Percentiles rank a stretch among this genome's conserved stretches.
phyloP scores from a whole-genome alignment of 2,797 vertebrate species.

The Acropternis orthonyx region DNA sequence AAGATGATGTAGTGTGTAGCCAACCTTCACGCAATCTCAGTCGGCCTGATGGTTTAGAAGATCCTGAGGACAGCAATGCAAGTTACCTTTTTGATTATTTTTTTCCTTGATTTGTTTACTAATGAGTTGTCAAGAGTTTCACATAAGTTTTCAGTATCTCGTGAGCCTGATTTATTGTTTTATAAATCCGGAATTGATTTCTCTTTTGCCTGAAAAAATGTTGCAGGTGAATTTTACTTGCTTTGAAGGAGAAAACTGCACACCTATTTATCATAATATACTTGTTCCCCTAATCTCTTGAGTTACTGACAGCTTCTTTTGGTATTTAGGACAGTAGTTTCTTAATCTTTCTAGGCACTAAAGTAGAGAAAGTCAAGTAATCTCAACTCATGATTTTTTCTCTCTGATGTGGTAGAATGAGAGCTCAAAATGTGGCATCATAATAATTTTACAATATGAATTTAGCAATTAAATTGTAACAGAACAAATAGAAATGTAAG shows the following conservation, averaged over 20 bases:
- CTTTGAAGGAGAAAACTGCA: neutral
- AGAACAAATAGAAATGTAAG: neutral
- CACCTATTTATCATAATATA: neutral
- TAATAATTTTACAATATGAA: neutral
- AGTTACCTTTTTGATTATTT: conserved; percentile 37
- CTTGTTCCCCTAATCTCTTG: neutral
- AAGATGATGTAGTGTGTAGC: conserved; percentile 95
- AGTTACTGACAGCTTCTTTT: neutral
- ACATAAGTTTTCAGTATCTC: neutral
- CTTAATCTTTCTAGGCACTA: neutral
- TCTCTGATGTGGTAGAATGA: neutral
- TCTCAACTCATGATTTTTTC: neutral
- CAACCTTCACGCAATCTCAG: conserved; percentile 94
- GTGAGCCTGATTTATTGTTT: neutral
- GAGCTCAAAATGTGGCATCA: neutral
- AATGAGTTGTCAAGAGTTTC: neutral
- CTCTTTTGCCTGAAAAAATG: neutral
- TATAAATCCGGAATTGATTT: neutral
- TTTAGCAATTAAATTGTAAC: neutral
- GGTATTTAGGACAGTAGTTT: neutral
- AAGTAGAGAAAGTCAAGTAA: neutral
- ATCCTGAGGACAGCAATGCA: conserved; percentile 88
- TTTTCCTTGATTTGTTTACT: neutral
- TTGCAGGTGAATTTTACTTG: neutral
- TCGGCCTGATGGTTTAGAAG: conserved; percentile 92